Base-by-base conservation (phyloP, 30 jellyfish, hydroid and myxozoan genomes). In the Hydractinia echinata region DNA sequence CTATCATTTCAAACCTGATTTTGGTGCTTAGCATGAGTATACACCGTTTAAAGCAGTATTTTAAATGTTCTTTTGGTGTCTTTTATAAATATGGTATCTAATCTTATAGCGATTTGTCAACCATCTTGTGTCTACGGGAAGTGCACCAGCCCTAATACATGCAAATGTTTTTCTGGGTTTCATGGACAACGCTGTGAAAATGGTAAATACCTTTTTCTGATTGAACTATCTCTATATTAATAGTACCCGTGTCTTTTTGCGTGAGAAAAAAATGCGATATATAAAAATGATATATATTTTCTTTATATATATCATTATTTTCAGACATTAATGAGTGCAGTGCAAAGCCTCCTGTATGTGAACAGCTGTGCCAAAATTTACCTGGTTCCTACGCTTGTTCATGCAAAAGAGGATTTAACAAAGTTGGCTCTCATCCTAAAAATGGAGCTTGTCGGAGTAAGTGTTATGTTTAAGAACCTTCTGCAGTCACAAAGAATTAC, bases 81-180 rank as follows among this genome's bases (percentile, higher is more conserved):
- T 30, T 30, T 30, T 30, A 0, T 30, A 30, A 30, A 30, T 30
- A 2, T 30, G 44, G 44, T 30, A 30, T 30, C 44, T 30, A 30
- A 30, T 30, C 44, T 30, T 30, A 58, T 81, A 90, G 97, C 97
- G 4, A 86, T 90, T 6, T 90, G 97, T 78, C 58, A 76, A 6
- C 97, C 97, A 49, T 55, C 94, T 4, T 91, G 97, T 77, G 83
- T 61, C 56, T 82, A 91, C 77, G 97, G 97, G 11, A 70, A 76
- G 67, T 91, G 97, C 80, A 66, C 72, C 53, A 73, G 90, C 4
- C 97, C 96, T n/a, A 86, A 86, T 67, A 54, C 4, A 8, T 91
- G 97, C 87, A 61, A 72, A 69, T 91, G 97, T 82, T 85, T 79
- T 71, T 81, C 91, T 30, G 97, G 97, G 14, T 91, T 91, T 67